Conservation (phyloP, 2,113 vertebrate genomes). For the Vulpes vulpes region DNA sequence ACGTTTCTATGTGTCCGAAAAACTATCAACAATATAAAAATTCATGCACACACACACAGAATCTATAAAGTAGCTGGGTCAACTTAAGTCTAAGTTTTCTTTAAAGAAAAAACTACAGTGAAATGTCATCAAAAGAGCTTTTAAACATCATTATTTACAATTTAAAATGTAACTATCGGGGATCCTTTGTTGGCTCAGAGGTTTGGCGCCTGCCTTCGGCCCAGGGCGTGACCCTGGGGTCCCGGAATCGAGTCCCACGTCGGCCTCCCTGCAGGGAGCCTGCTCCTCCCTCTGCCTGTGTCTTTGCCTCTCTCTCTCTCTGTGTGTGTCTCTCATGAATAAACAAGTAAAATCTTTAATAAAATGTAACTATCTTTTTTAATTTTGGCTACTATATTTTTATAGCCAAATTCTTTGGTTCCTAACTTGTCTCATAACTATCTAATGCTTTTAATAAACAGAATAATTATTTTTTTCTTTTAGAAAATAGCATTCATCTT, state of each 20-base stretch:
- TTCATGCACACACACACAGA: neutral
- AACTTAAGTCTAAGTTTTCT: neutral
- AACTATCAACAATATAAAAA: neutral
- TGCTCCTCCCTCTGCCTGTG: no score
- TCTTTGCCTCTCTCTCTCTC: no score
- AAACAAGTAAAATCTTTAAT: no score
- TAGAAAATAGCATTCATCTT: neutral
- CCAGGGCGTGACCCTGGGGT: no score
- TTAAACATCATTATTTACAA: neutral
- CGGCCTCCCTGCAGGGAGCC: no score
- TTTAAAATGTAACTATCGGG: neutral
- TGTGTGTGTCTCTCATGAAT: no score
- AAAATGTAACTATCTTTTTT: neutral
- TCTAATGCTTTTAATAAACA: neutral
- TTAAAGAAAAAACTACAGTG: neutral
- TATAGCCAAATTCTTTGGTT: conserved; percentile 33
- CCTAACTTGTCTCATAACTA: neutral
- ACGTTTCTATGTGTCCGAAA: neutral
- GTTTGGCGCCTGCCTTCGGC: no score
- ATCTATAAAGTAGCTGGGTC: neutral
- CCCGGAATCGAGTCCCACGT: no score
- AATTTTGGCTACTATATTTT: neutral
- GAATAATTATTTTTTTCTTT: conserved; percentile 3
- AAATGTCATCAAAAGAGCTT: neutral
- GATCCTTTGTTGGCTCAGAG: no score